phyloP scores from a whole-genome alignment of 2,797 vertebrate genomes.

The Malurus splendens region DNA sequence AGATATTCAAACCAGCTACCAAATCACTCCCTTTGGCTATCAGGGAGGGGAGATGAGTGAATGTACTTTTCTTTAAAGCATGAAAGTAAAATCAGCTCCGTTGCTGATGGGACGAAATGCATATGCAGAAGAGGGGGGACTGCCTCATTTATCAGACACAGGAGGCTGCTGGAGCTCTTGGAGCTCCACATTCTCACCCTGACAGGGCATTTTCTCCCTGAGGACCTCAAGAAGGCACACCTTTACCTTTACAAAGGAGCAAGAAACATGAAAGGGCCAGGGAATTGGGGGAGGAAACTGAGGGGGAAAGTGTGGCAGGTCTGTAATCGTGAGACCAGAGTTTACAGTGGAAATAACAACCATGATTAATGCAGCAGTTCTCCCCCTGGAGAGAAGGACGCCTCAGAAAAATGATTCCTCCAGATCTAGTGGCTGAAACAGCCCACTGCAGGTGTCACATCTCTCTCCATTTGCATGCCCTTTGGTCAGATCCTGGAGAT shows the following conservation, averaged over 20 bases:
- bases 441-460: conserved; percentile 48
- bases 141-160: background rate
- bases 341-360: background rate
- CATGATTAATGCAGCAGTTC: conserved; percentile 41
- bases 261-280: background rate
- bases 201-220: background rate
- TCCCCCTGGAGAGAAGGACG: background rate
- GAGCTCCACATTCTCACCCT: background rate
- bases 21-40: background rate
- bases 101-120: background rate
- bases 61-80: background rate
- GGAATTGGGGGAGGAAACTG: background rate
- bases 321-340: background rate
- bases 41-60: background rate
- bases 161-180: background rate
- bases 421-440: conserved; percentile 27
- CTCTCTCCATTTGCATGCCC: conserved; percentile 34
- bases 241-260: conserved; percentile 8
- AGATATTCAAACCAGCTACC: background rate
- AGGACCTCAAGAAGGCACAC: background rate
- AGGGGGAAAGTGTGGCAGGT: background rate
- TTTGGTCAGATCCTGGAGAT: conserved; percentile 1
- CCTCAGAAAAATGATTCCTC: conserved; percentile 26
- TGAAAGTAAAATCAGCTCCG: background rate
- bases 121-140: background rate